Conservation (phyloP, 2,888 invertebrate species). For the Erannis defoliaria region DNA sequence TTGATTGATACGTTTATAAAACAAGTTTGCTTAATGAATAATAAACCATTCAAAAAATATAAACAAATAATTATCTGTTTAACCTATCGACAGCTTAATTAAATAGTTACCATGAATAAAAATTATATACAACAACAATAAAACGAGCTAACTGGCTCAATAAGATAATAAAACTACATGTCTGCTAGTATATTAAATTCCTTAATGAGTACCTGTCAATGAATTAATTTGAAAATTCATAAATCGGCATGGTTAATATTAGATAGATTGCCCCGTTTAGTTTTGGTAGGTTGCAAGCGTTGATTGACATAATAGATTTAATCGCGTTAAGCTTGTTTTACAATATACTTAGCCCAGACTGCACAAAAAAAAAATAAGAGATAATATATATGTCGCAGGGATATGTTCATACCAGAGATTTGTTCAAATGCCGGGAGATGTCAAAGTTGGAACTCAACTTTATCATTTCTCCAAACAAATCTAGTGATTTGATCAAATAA, state of each 20-base stretch:
- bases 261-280: conserved; percentile 5
- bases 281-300: conserved; percentile 12
- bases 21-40: conserved; percentile 14
- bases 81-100: conserved; percentile 31
- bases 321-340: conserved; percentile 4
- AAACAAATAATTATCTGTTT: conserved; percentile 22
- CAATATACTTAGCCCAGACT: too few relatives aligned
- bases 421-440: too few relatives aligned
- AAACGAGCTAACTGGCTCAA: conserved; percentile 4
- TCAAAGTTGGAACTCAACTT: too few relatives aligned
- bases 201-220: conserved; percentile 34
- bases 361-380: background rate
- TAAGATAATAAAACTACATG: conserved; percentile 23
- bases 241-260: conserved; percentile 26
- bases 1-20: conserved; percentile 25
- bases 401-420: too few relatives aligned
- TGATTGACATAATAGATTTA: conserved; percentile 19
- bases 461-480: too few relatives aligned
- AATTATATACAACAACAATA: conserved; percentile 20
- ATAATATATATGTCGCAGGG: too few relatives aligned
- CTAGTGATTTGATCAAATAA: too few relatives aligned
- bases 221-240: conserved; percentile 34
- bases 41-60: conserved; percentile 25
- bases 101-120: conserved; percentile 21
- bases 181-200: conserved; percentile 27